Percentiles rank a stretch among this genome's conserved stretches.
These are phyloP conservation scores for Baccha elongata DNA, from an alignment of 2,888 invertebrate species.

Conservation along the genomic window DNA sequence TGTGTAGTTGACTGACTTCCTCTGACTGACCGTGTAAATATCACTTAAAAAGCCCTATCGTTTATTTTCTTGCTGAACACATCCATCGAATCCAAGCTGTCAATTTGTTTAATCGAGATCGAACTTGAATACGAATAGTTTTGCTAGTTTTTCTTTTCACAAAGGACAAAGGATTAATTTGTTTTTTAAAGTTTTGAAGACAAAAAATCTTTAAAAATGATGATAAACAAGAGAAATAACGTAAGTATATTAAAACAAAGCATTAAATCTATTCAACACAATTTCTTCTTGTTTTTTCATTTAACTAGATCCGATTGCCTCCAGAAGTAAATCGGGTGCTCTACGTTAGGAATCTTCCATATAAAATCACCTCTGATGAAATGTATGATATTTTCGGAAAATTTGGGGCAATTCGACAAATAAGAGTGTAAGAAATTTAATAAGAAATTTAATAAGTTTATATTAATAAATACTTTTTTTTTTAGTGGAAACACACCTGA, in stretches of 20 bases:
- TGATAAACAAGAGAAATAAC: constrained; percentile 81
- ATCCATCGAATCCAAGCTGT: no score
- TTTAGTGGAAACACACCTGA: constrained; percentile 97
- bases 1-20: no score
- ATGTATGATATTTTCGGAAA: constrained; percentile 99
- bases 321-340: constrained; percentile 99
- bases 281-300: constrained; percentile 73
- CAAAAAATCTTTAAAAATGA: constrained; percentile 44
- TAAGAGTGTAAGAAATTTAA: constrained; percentile 91
- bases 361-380: constrained; percentile 99
- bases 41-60: no score
- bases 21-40: no score
- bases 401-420: constrained; percentile 99
- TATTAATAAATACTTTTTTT: constrained; percentile 51
- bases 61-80: no score
- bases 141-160: no score
- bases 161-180: constrained; percentile 63
- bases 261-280: constrained; percentile 44
- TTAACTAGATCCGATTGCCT: constrained; percentile 94
- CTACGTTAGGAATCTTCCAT: constrained; percentile 98
- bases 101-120: no score
- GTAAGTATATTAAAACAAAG: constrained; percentile 75
- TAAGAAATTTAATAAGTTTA: neutral
- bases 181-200: constrained; percentile 40
- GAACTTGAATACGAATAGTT: no score